Base-by-base conservation (phyloP, 2,888 invertebrate genomes). In the Cabera pusaria region DNA sequence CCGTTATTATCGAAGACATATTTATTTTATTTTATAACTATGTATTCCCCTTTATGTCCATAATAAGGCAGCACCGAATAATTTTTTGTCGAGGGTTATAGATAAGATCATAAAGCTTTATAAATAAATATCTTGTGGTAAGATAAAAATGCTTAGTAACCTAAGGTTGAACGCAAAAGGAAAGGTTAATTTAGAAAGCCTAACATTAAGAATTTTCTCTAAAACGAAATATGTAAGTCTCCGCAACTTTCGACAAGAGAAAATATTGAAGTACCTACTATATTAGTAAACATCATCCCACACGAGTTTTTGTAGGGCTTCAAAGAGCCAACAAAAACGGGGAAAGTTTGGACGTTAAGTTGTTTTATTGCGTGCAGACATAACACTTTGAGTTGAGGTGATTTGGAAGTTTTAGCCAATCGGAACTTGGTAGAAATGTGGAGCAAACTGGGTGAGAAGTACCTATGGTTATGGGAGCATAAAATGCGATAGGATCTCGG, bases 351-450 rank as follows among this genome's bases (percentile, higher is more conserved):
- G 8, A 24, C 42, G 32, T 42, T 36, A 42, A 9, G 21, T 22
- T 35, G 41, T 29, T 41, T 29, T 41, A 35, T 41, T 35, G 17
- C 29, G 41, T 35, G 41, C 35, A 29, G 35, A 41, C 41, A 34
- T 29, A 29, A 31, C 41, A 29, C 26, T 35, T 26, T 25, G 26
- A 20, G 41, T 26, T 41, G 21, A 29, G 8, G 32, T 27, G 25
- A 28, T 40, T 40, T 40, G 33, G 39, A 39, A 39, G 32, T 27
- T 32, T 27, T 16, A 5, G 16, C 14, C 24, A 24, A 25, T 34
- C 21, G 24, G 20, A 24, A 34, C 24, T 40, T 39, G 19, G 7
- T 6, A 26, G 24, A 9, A 24, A 34, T 28, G 11, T 12, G 5
- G 34, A 21, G 23, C 17, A 34, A 27, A 32, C 26, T 21, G 21